A percentile compares a stretch with the other conserved stretches of the same genome.
Conservation (phyloP, 53 echinoderm and acorn worm genomes). For the Holothuria scabra region DNA sequence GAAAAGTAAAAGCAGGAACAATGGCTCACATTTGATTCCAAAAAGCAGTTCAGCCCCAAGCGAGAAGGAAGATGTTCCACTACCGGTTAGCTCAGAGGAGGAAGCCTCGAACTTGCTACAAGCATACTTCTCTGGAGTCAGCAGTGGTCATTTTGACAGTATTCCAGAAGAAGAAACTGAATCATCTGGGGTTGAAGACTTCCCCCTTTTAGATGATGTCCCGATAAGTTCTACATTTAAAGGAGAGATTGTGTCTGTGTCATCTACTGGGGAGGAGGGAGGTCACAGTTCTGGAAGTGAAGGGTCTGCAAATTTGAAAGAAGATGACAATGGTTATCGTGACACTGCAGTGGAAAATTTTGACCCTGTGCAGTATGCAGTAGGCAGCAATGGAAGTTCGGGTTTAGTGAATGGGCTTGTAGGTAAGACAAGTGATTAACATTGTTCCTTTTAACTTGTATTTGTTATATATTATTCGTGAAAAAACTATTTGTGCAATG, state of each 20-base stretch:
- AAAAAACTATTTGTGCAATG: too few species aligned
- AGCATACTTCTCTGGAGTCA: slow-evolving; percentile 14
- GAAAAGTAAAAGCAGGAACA: neutral
- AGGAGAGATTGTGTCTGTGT: slow-evolving; percentile 10
- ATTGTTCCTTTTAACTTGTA: too few species aligned
- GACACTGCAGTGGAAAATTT: slow-evolving; percentile 27
- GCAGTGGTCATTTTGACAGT: slow-evolving; percentile 36
- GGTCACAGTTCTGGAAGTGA: neutral
- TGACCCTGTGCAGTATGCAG: slow-evolving; percentile 36
- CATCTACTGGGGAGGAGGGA: slow-evolving; percentile 46
- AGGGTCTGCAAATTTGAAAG: neutral
- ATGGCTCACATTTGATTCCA: neutral
- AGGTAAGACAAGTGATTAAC: too few species aligned
- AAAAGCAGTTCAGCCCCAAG: neutral
- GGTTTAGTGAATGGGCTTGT: too few species aligned
- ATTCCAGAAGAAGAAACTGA: slow-evolving; percentile 28
- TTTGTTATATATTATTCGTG: too few species aligned
- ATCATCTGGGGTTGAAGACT: slow-evolving; percentile 41
- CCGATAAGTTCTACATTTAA: slow-evolving; percentile 5
- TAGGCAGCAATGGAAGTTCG: neutral
- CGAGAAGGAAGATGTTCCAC: neutral
- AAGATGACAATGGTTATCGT: neutral
- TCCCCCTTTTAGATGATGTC: slow-evolving; percentile 26
- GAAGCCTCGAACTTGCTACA: slow-evolving; percentile 10
- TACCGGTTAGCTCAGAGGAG: neutral